phyloP scores from a whole-genome alignment of 2,113 vertebrate genomes.

The Bos javanicus region DNA sequence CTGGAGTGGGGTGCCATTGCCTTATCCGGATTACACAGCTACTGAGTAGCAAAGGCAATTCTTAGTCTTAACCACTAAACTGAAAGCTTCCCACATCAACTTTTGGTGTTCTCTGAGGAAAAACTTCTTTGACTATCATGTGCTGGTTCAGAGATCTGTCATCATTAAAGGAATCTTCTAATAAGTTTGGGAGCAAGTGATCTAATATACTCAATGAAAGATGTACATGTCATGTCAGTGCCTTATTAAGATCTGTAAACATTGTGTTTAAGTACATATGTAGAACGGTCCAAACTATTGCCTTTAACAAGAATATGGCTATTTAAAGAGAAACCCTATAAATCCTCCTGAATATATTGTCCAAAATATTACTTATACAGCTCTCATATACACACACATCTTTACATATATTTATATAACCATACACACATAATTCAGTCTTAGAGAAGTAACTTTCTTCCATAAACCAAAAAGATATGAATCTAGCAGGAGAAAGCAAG shows the following conservation, averaged over 20 bases:
- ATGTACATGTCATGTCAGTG: neutral
- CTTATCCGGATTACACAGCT: neutral
- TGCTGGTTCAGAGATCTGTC: neutral
- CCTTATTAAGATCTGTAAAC: neutral
- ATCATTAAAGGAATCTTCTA: neutral
- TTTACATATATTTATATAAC: neutral
- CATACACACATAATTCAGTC: neutral
- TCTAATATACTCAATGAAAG: neutral
- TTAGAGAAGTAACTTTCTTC: neutral
- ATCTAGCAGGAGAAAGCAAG: neutral
- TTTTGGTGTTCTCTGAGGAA: neutral
- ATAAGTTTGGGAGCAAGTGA: neutral
- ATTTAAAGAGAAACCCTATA: neutral
- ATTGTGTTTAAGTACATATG: neutral
- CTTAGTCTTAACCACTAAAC: neutral
- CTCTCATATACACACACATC: neutral
- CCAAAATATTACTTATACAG: neutral
- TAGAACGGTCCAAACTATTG: neutral
- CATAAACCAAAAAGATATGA: neutral
- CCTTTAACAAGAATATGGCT: neutral
- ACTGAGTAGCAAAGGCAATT: neutral
- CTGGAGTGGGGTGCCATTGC: too few relatives aligned
- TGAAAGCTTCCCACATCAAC: neutral
- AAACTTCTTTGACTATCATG: neutral
- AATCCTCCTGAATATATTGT: neutral